A percentile compares a stretch with the other conserved stretches of the same genome.
phyloP scores from a whole-genome alignment of 2,888 invertebrate species.

The Chrysodeixis includens region DNA sequence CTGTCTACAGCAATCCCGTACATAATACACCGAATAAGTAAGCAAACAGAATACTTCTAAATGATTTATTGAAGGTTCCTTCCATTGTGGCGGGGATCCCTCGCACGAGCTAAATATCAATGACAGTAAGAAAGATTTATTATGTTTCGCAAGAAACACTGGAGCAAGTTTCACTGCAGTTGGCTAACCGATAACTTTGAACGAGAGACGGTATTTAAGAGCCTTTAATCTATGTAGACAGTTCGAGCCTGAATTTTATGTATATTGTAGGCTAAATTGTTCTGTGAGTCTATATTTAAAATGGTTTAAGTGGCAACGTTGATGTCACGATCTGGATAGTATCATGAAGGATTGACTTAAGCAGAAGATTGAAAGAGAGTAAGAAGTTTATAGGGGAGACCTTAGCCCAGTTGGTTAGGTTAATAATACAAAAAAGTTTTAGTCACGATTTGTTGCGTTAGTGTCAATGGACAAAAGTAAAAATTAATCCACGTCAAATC shows the following conservation, averaged over 20 bases:
- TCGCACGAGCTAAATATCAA: constrained; percentile 84
- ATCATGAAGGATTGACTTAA: no score
- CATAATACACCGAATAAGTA: constrained; percentile 61
- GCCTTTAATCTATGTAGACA: constrained; percentile 70
- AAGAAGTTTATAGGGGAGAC: no score
- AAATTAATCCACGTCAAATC: no score
- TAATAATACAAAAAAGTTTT: no score
- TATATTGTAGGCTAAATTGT: constrained; percentile 16
- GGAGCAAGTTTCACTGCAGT: constrained; percentile 80
- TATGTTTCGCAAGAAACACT: constrained; percentile 79
- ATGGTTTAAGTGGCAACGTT: no score
- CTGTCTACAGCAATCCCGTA: constrained; percentile 48
- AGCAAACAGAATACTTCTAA: constrained; percentile 77
- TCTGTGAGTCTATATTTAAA: neutral
- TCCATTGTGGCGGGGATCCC: constrained; percentile 73
- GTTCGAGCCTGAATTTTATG: constrained; percentile 49
- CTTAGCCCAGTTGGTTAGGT: no score
- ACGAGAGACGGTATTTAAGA: constrained; percentile 72
- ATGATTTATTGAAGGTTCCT: constrained; percentile 81
- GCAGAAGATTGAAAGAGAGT: no score
- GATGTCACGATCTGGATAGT: no score
- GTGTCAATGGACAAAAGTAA: no score
- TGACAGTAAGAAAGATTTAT: constrained; percentile 87
- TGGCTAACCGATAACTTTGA: constrained; percentile 79
- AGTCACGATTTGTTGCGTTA: no score